Conservation (phyloP, 2,888 invertebrate genomes). For the Mimas tiliae region DNA sequence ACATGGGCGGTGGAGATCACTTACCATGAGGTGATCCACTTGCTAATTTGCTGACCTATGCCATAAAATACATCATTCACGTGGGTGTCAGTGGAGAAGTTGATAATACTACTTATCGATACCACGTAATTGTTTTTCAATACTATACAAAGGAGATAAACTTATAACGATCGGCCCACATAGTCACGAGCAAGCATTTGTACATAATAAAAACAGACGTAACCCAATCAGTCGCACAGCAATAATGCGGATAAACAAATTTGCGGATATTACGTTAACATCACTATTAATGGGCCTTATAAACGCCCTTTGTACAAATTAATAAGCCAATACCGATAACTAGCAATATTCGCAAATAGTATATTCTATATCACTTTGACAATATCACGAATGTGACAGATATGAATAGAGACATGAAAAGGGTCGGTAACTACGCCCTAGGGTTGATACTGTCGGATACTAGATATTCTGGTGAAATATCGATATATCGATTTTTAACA, state of each 20-base stretch:
- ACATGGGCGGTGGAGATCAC: no score
- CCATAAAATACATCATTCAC: no score
- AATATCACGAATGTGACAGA: constrained; percentile 58
- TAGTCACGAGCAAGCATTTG: no score
- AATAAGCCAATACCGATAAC: constrained; percentile 30
- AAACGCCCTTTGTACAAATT: constrained; percentile 27
- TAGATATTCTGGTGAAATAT: neutral
- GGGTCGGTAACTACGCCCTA: constrained; percentile 49
- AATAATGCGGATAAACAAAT: constrained; percentile 25
- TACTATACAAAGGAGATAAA: no score
- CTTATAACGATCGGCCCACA: no score
- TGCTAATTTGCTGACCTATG: no score
- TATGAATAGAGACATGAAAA: constrained; percentile 66
- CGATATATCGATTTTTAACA: neutral
- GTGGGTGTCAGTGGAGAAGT: no score
- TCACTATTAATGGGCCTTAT: constrained; percentile 25
- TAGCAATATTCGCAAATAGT: constrained; percentile 30
- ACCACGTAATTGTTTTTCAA: no score
- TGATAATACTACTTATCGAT: no score
- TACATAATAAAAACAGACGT: constrained; percentile 13
- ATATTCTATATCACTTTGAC: constrained; percentile 37
- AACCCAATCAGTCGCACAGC: constrained; percentile 14
- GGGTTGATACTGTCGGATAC: constrained; percentile 25
- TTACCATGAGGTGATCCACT: no score
- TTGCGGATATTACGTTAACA: constrained; percentile 23